Conservation (phyloP, 2,888 invertebrate species). For the Hartigia nigra region DNA sequence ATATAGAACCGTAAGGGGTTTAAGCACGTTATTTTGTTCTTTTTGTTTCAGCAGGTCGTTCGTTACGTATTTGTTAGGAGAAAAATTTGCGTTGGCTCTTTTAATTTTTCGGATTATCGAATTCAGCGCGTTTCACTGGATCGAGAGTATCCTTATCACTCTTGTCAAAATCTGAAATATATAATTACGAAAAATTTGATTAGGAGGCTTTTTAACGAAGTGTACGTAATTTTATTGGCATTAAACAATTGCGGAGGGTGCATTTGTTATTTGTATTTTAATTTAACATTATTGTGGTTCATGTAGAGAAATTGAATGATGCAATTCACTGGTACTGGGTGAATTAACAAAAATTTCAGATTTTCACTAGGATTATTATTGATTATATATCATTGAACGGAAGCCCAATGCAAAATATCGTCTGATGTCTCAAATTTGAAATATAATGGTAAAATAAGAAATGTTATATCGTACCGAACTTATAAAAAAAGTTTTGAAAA, state of each 20-base stretch:
- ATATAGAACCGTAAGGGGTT: too few relatives aligned
- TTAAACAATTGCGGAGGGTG: neutral
- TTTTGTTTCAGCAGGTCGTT: neutral
- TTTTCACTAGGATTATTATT: neutral
- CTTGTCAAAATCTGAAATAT: neutral
- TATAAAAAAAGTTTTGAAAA: neutral
- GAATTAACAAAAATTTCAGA: neutral
- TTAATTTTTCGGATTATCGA: slow-evolving; percentile 26
- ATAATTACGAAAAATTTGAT: neutral
- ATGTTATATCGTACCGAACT: slow-evolving; percentile 14
- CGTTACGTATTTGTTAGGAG: neutral
- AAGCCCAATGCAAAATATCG: slow-evolving; percentile 34
- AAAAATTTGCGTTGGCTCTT: neutral
- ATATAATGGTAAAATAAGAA: slow-evolving; percentile 30
- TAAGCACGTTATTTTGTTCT: neutral
- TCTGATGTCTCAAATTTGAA: slow-evolving; percentile 21
- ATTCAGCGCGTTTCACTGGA: slow-evolving; percentile 20
- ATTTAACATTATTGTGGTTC: neutral
- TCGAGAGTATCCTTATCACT: neutral
- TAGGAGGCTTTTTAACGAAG: neutral
- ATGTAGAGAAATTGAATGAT: neutral
- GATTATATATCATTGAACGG: slow-evolving; percentile 32
- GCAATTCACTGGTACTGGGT: neutral
- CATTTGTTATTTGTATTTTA: neutral
- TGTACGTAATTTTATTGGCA: neutral